A percentile compares a stretch with the other conserved stretches of the same genome.
Evolutionary conservation across 2,797 vertebrate genomes (phyloP).

Genomic region (Setipinna tenuifilis): DNA sequence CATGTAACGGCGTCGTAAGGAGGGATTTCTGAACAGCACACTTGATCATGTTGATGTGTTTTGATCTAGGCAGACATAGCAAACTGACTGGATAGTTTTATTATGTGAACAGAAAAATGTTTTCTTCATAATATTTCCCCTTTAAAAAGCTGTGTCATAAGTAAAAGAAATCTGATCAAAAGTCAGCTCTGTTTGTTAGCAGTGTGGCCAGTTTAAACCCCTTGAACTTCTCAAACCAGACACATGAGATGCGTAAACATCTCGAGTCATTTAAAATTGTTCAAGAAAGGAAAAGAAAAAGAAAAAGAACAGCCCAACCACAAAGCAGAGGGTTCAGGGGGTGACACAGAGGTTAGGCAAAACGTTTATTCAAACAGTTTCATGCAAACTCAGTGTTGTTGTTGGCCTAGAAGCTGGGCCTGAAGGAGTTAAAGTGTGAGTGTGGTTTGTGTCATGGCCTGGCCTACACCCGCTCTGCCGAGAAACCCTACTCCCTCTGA

Average conservation of each 20-base stretch:
- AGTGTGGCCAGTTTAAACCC: background rate
- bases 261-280: background rate
- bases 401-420: background rate
- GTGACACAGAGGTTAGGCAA: background rate
- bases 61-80: no score
- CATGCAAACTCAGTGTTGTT: background rate
- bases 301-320: background rate
- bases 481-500: conserved; percentile 40
- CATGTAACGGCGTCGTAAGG: no score
- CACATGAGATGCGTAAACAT: background rate
- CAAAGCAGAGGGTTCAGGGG: background rate
- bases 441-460: conserved; percentile 8
- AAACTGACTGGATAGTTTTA: no score
- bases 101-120: no score
- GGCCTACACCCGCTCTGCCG: conserved; percentile 24
- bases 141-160: background rate
- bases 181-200: no score
- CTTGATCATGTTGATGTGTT: no score
- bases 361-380: background rate
- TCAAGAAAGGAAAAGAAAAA: background rate
- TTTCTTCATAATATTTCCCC: background rate
- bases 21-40: no score
- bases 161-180: no score
- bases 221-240: background rate
- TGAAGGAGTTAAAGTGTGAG: conserved; percentile 18